Conservation (phyloP, 2,888 invertebrate species). For the Phrixothrix hirtus region DNA sequence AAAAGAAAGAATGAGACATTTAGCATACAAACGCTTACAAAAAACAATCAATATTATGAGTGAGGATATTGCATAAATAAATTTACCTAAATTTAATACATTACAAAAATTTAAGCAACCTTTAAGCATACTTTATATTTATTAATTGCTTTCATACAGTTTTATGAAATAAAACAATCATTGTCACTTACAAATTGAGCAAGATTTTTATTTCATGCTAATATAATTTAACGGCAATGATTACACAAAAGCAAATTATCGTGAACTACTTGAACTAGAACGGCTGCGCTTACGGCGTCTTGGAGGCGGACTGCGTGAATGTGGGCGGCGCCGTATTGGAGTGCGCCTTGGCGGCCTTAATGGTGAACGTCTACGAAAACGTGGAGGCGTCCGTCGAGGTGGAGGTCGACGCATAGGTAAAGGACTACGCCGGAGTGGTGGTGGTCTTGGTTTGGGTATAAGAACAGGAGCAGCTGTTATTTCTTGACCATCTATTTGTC, state of each 20-base stretch:
- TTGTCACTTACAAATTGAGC: no score
- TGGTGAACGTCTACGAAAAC: constrained; percentile 54
- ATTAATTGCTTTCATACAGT: no score
- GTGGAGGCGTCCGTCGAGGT: constrained; percentile 55
- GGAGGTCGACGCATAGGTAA: constrained; percentile 63
- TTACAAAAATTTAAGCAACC: no score
- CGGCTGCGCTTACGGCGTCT: constrained; percentile 72
- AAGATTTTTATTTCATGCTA: no score
- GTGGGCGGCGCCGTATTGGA: constrained; percentile 63
- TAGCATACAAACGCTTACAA: constrained; percentile 35
- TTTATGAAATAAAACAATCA: no score
- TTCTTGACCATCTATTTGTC: constrained; percentile 83
- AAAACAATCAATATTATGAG: constrained; percentile 8
- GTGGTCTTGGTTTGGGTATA: constrained; percentile 70
- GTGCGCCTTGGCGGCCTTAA: constrained; percentile 55
- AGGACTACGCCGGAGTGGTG: constrained; percentile 61
- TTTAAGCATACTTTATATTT: no score
- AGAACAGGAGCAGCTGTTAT: constrained; percentile 94
- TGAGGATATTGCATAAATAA: no score
- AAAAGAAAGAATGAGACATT: constrained; percentile 43
- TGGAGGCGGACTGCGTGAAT: constrained; percentile 61
- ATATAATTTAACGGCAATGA: not conserved
- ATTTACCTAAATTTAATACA: no score
- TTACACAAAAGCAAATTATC: constrained; percentile 55
- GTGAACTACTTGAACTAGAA: constrained; percentile 75